Percentiles rank a stretch among this genome's conserved stretches.
Conservation (phyloP, 1,140 invertebrate genomes). For the Euwallacea similis region DNA sequence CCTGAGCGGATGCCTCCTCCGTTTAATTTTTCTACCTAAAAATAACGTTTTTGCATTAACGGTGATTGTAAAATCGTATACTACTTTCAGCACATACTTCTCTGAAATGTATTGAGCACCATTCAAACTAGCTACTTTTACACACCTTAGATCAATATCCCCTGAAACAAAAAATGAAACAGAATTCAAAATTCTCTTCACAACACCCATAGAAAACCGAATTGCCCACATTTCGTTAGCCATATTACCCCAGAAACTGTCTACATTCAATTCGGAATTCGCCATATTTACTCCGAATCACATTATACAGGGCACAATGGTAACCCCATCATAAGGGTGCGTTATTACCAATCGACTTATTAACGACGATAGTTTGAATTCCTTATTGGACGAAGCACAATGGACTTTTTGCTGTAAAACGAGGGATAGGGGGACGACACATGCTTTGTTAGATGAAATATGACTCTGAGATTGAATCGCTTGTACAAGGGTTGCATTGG, state of each 20-base stretch:
- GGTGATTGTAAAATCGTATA: no score
- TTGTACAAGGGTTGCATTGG: no score
- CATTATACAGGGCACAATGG: not conserved
- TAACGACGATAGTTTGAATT: not conserved
- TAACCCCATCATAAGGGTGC: not conserved
- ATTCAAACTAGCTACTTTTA: no score
- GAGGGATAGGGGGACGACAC: not conserved
- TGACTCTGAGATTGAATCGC: not conserved
- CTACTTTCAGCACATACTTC: no score
- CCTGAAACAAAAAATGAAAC: no score
- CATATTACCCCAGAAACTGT: not conserved
- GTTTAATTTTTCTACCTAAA: no score
- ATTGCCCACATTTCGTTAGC: not conserved
- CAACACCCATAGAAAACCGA: not conserved
- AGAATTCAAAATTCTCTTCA: no score
- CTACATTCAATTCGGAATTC: not conserved
- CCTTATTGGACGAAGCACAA: not conserved
- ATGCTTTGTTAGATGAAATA: conserved; percentile 6
- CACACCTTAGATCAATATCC: no score
- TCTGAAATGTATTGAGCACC: no score
- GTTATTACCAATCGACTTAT: conserved; percentile 2
- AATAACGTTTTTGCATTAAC: no score
- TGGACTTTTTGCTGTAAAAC: not conserved
- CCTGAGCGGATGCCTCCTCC: no score
- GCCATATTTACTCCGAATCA: not conserved